These are phyloP conservation scores for Cheirogaleus medius DNA, from an alignment of 2,113 vertebrate genomes.

Conservation along the genomic window DNA sequence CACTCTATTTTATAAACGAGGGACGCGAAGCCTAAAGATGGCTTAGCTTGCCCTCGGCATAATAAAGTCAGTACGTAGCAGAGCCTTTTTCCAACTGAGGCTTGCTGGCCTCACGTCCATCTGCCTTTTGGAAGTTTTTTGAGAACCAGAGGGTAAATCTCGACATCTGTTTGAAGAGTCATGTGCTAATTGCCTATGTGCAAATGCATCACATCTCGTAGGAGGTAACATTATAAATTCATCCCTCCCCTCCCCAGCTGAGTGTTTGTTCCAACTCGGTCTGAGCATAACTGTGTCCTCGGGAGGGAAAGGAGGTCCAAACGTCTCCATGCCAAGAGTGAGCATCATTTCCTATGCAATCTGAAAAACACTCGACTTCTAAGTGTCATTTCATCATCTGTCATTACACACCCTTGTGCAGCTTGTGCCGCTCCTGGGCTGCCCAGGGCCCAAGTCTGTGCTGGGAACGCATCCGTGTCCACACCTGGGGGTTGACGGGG, in stretches of 20 bases:
- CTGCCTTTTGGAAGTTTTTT: not conserved
- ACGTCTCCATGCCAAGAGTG: not conserved
- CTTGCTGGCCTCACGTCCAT: too few species aligned
- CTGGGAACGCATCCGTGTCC: rapidly evolving
- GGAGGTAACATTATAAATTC: not conserved
- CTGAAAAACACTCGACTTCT: not conserved
- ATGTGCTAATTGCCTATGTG: not conserved
- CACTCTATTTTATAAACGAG: not conserved
- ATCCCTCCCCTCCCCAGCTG: not conserved
- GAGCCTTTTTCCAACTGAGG: too few species aligned
- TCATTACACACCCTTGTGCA: rapidly evolving
- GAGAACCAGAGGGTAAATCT: not conserved
- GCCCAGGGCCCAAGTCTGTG: rapidly evolving
- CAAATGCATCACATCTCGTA: rapidly evolving
- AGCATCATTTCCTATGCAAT: not conserved
- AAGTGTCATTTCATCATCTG: not conserved
- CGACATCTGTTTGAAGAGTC: not conserved
- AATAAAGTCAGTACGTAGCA: not conserved
- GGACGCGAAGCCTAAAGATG: not conserved
- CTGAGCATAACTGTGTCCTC: not conserved
- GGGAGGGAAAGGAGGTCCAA: not conserved
- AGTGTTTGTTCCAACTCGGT: not conserved
- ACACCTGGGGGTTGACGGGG: rapidly evolving
- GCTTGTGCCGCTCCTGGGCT: rapidly evolving
- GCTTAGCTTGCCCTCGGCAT: not conserved